A percentile compares a stretch with the other conserved stretches of the same genome.
Conservation (phyloP, 2,888 invertebrate species). For the Balanococcus diminutus region DNA sequence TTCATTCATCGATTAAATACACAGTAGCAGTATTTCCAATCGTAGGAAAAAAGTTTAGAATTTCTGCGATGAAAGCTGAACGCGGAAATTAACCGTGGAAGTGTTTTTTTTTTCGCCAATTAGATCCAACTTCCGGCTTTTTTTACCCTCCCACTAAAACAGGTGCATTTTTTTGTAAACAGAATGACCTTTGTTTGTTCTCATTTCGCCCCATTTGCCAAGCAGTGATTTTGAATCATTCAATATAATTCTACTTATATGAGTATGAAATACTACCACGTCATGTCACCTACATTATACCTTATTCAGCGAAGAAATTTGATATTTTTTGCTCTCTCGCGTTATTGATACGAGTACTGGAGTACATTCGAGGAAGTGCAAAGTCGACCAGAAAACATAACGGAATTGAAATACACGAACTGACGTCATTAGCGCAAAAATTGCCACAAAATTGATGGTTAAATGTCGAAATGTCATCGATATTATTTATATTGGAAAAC, state of each 20-base stretch:
- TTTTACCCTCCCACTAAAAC: neutral
- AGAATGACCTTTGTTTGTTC: neutral
- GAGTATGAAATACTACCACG: neutral
- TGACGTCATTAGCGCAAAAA: neutral
- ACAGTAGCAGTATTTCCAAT: neutral
- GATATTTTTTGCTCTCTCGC: neutral
- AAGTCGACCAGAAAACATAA: neutral
- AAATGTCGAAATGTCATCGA: neutral
- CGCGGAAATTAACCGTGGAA: neutral
- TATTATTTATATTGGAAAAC: neutral
- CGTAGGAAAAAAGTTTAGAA: neutral
- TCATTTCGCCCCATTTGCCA: neutral
- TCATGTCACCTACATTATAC: neutral
- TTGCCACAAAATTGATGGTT: neutral
- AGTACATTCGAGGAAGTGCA: constrained; percentile 32
- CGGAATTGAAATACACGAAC: neutral
- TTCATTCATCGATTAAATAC: constrained; percentile 20
- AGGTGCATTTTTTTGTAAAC: neutral
- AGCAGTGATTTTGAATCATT: neutral
- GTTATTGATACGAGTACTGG: constrained; percentile 21
- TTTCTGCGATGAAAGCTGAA: neutral
- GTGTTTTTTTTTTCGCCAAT: neutral
- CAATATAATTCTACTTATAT: no score
- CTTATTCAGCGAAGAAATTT: neutral
- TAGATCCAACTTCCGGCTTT: constrained; percentile 5